phyloP scores from a whole-genome alignment of 2,113 vertebrate genomes.

The rat (Rattus norvegicus) region GRCr8 NC_086020.1:146576501-146577000 shows the following conservation, averaged over 20 bases:
- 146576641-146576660: too few species aligned
- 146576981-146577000: background rate
- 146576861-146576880: background rate
- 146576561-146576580: too few species aligned
- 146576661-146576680: too few species aligned
- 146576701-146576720: too few species aligned
- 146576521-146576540: background rate
- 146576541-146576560: too few species aligned
- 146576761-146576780: too few species aligned
- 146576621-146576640: too few species aligned
- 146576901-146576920: background rate
- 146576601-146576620: too few species aligned
- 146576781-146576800: background rate
- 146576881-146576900: background rate
- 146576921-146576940: background rate
- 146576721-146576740: too few species aligned
- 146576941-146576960: background rate
- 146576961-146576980: background rate
- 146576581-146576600: too few species aligned
- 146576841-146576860: background rate
- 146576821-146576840: background rate
- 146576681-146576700: too few species aligned
- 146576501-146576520: background rate
- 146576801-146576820: background rate
- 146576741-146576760: too few species aligned